Evolutionary conservation across 2,888 invertebrate genomes (phyloP).

Genomic region (Chymomyza fuscimana): DNA sequence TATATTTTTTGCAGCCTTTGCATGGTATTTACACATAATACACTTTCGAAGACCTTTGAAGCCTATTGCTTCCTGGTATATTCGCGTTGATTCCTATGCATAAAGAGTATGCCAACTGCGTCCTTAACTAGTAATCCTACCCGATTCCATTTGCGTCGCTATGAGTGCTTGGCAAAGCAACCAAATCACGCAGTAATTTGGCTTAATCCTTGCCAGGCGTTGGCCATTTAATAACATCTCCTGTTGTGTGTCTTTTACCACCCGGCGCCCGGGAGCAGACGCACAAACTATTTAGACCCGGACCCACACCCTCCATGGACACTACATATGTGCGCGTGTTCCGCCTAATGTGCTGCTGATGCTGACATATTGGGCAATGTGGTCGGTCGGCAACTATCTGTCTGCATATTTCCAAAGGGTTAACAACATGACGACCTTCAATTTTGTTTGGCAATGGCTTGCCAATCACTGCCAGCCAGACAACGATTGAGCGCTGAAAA

Average conservation of each 20-base stretch:
- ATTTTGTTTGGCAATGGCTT: slow-evolving; percentile 46
- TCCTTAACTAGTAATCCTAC: background rate
- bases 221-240: slow-evolving; percentile 45
- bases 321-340: slow-evolving; percentile 7
- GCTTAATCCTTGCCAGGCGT: slow-evolving; percentile 41
- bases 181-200: slow-evolving; percentile 64
- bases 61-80: too few species aligned
- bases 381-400: slow-evolving; percentile 7
- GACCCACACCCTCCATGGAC: background rate
- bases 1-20: too few species aligned
- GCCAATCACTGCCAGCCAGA: slow-evolving; percentile 56
- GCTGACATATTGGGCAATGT: slow-evolving; percentile 63
- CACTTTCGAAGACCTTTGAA: too few species aligned
- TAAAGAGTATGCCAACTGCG: background rate
- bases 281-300: background rate
- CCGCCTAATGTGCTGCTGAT: slow-evolving; percentile 50
- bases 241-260: slow-evolving; percentile 7
- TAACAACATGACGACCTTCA: slow-evolving; percentile 68
- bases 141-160: background rate
- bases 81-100: background rate
- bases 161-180: slow-evolving; percentile 39
- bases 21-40: too few species aligned
- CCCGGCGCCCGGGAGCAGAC: background rate
- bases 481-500: slow-evolving; percentile 62
- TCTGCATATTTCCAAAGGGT: slow-evolving; percentile 51